Evolutionary conservation across 2,888 invertebrate genomes (phyloP).

Genomic region (Rhabditoides inermis): DNA sequence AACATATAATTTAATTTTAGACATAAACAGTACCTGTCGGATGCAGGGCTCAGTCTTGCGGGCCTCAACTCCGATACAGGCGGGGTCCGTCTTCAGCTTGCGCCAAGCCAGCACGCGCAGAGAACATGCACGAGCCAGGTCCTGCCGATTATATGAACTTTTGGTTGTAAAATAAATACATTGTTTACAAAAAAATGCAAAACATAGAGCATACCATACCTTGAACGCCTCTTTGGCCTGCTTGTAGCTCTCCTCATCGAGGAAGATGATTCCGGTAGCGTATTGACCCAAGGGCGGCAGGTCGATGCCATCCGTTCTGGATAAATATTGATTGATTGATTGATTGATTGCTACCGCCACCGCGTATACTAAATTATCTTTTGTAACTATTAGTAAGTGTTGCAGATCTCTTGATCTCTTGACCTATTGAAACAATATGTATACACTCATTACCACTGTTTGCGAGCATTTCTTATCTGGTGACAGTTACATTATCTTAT

Average conservation of each 20-base stretch:
- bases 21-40: constrained; percentile 72
- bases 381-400: too few relatives aligned
- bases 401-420: too few relatives aligned
- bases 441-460: too few relatives aligned
- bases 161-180: constrained; percentile 61
- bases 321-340: too few relatives aligned
- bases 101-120: constrained; percentile 84
- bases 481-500: too few relatives aligned
- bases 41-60: constrained; percentile 87
- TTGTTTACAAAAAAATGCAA: background rate
- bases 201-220: background rate
- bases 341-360: too few relatives aligned
- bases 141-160: constrained; percentile 40
- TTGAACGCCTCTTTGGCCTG: constrained; percentile 39
- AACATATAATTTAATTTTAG: too few relatives aligned
- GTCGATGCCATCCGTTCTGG: constrained; percentile 58
- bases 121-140: constrained; percentile 71
- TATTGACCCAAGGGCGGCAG: constrained; percentile 80
- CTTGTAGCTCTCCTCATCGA: constrained; percentile 62
- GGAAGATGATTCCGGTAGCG: constrained; percentile 90
- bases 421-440: too few relatives aligned
- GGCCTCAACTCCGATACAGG: constrained; percentile 81
- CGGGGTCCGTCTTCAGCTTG: constrained; percentile 77
- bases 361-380: too few relatives aligned
- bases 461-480: too few relatives aligned